phyloP scores from a whole-genome alignment of 2,113 vertebrate genomes.

The Triplophysa rosa region DNA sequence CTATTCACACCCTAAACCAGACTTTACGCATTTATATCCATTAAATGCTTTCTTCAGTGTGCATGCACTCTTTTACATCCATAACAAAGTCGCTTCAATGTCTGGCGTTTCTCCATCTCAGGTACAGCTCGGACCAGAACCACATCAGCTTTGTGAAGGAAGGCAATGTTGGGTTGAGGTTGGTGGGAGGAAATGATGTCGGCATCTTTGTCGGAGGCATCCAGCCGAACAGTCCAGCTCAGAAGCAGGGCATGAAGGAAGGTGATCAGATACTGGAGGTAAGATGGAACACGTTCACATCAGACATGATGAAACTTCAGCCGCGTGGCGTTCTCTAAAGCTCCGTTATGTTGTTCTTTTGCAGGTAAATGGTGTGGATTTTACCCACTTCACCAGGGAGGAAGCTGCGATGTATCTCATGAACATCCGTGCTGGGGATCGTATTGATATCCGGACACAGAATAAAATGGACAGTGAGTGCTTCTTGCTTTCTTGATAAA shows the following conservation, averaged over 20 bases:
- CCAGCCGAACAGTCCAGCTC: constrained; percentile 86
- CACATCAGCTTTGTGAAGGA: constrained; percentile 82
- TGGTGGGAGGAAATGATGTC: constrained; percentile 90
- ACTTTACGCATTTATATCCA: no score
- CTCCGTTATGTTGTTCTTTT: not conserved
- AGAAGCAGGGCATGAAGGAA: constrained; percentile 80
- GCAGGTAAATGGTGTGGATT: constrained; percentile 84
- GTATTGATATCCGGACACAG: constrained; percentile 78
- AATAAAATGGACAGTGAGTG: constrained; percentile 91
- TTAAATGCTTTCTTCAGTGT: no score
- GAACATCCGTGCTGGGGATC: constrained; percentile 75
- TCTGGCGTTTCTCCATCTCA: constrained; percentile 56
- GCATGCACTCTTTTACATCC: no score
- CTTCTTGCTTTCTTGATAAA: constrained; percentile 7
- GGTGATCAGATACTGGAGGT: constrained; percentile 97
- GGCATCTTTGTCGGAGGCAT: constrained; percentile 93
- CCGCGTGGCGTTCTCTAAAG: not conserved
- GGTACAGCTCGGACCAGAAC: constrained; percentile 80
- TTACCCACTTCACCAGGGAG: constrained; percentile 87
- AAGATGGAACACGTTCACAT: not conserved
- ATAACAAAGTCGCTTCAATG: not conserved
- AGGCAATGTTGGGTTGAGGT: constrained; percentile 81
- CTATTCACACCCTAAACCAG: no score
- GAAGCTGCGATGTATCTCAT: constrained; percentile 88
- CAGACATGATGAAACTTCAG: not conserved